Percentiles rank a stretch among this genome's conserved stretches.
Evolutionary conservation across 2,888 invertebrate genomes (phyloP).

Genomic region (Amphipyra tragopoginis): DNA sequence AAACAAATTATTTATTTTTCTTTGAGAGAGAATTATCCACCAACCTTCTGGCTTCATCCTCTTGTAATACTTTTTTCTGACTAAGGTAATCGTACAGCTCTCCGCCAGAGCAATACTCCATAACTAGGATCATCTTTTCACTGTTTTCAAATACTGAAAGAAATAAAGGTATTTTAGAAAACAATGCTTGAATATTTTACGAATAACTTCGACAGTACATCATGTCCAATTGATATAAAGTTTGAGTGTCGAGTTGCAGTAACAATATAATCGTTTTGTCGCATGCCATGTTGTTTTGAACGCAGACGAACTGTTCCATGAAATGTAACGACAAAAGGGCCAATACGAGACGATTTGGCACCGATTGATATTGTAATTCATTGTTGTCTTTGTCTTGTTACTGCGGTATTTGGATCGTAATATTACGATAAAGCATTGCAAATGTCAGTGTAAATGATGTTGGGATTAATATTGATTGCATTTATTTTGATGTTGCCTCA

Average conservation of each 20-base stretch:
- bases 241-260: slow-evolving; percentile 9
- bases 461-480: slow-evolving; percentile 13
- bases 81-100: slow-evolving; percentile 99
- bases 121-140: slow-evolving; percentile 99
- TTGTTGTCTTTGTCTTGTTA: slow-evolving; percentile 38
- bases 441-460: slow-evolving; percentile 24
- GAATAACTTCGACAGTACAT: slow-evolving; percentile 3
- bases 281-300: slow-evolving; percentile 45
- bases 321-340: slow-evolving; percentile 49
- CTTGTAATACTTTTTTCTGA: slow-evolving; percentile 96
- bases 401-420: slow-evolving; percentile 36
- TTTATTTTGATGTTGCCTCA: slow-evolving; percentile 20
- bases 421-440: slow-evolving; percentile 35
- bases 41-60: slow-evolving; percentile 95
- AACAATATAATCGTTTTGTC: slow-evolving; percentile 15
- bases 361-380: slow-evolving; percentile 46
- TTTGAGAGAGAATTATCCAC: slow-evolving; percentile 19
- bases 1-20: neutral
- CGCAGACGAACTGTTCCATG: slow-evolving; percentile 37
- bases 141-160: slow-evolving; percentile 99
- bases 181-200: slow-evolving; percentile 17
- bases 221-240: slow-evolving; percentile 7
- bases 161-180: slow-evolving; percentile 38
- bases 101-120: slow-evolving; percentile 99
- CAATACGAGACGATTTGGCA: slow-evolving; percentile 54